A percentile compares a stretch with the other conserved stretches of the same genome.
phyloP scores from a whole-genome alignment of 1,140 invertebrate genomes.

The Tachypleus tridentatus region DNA sequence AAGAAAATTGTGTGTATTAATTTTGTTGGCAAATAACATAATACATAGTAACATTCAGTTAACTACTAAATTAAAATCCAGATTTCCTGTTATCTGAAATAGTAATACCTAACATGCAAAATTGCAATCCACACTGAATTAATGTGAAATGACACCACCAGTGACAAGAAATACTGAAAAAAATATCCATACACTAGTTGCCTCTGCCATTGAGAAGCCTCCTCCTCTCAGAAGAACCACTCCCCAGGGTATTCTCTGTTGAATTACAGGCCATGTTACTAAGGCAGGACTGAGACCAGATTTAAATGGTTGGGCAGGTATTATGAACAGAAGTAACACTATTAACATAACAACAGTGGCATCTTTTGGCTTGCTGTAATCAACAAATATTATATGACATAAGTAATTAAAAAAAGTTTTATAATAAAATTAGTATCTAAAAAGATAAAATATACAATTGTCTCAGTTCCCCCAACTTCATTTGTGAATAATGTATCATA shows the following conservation, averaged over 20 bases:
- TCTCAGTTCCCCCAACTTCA: no score
- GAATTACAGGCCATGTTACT: conserved; percentile 32
- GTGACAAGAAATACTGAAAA: not conserved
- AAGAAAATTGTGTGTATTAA: no score
- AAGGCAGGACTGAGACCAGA: conserved; percentile 19
- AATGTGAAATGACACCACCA: not conserved
- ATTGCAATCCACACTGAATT: not conserved
- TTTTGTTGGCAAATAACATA: no score
- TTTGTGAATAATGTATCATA: no score
- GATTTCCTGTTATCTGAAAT: no score
- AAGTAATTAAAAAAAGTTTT: not conserved
- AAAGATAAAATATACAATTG: no score
- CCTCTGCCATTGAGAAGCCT: conserved; percentile 76
- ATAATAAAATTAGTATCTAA: no score
- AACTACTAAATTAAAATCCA: not conserved
- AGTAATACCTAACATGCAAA: not conserved
- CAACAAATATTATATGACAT: not conserved
- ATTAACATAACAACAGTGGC: conserved; percentile 67
- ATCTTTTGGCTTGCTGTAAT: conserved; percentile 40
- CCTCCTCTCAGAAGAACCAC: conserved; percentile 47
- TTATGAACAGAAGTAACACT: conserved; percentile 61
- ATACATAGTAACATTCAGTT: no score
- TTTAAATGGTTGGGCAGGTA: conserved; percentile 51
- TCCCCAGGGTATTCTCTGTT: conserved; percentile 38
- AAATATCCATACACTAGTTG: conserved; percentile 43